Conservation (phyloP, 2,113 vertebrate species). For the Xiphophorus hellerii region DNA sequence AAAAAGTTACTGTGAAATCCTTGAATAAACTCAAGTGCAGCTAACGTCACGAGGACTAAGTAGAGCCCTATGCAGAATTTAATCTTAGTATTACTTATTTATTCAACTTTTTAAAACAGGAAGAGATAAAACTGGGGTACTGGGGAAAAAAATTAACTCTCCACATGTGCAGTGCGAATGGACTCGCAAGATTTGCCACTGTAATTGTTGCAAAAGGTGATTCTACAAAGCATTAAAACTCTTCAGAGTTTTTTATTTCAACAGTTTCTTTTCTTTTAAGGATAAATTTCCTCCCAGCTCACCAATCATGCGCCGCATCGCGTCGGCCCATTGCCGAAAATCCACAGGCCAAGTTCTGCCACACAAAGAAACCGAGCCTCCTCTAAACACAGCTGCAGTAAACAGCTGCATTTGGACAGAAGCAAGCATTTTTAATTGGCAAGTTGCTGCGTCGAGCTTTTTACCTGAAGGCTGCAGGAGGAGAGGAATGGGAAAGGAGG, state of each 20-base stretch:
- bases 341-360: background rate
- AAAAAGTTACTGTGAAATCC: background rate
- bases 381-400: constrained; percentile 41
- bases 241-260: background rate
- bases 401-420: constrained; percentile 42
- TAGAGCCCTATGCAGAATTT: no score
- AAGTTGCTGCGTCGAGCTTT: constrained; percentile 68
- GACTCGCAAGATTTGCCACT: no score
- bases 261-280: background rate
- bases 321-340: background rate
- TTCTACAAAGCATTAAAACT: no score
- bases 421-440: constrained; percentile 69
- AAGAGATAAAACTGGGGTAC: no score
- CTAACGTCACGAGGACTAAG: background rate
- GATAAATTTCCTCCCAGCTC: background rate
- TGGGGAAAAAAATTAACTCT: no score
- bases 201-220: no score
- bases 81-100: no score
- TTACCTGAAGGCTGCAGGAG: constrained; percentile 52
- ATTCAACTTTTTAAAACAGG: no score
- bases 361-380: constrained; percentile 2
- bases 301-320: background rate
- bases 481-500: background rate
- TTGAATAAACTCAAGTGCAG: background rate
- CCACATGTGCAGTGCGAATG: no score